Conservation (phyloP, 2,113 vertebrate species). For the Coregonus clupeaformis region DNA sequence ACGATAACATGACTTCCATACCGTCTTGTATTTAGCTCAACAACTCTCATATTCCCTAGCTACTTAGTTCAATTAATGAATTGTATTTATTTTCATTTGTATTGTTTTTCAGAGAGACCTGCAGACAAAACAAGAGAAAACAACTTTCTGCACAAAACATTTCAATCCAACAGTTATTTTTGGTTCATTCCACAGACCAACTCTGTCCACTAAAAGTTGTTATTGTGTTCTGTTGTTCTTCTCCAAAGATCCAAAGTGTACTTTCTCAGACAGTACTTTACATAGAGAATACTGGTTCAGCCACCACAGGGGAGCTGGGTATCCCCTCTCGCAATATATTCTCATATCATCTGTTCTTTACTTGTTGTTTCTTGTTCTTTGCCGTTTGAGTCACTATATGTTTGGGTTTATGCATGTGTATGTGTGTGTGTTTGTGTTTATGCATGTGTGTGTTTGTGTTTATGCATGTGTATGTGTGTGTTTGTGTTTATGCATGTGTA, state of each 20-base stretch:
- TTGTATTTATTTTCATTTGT: no score
- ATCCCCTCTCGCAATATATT: conserved; percentile 32
- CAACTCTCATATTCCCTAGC: no score
- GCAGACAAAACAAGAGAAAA: no score
- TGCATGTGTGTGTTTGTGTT: neutral
- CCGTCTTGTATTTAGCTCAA: no score
- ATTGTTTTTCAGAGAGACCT: no score
- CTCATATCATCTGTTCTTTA: conserved; percentile 41
- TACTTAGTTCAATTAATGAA: no score
- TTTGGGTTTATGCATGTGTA: neutral
- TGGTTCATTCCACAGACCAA: neutral
- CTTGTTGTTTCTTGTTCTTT: neutral
- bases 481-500: neutral
- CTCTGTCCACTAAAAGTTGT: conserved; percentile 5
- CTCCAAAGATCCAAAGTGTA: conserved; percentile 4
- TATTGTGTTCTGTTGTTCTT: conserved; percentile 15
- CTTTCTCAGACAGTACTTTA: conserved; percentile 1
- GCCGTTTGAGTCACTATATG: neutral
- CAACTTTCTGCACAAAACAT: no score
- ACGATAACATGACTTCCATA: neutral
- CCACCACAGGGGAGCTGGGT: conserved; percentile 16
- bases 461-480: neutral
- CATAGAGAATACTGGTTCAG: conserved; percentile 1
- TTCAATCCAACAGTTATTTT: no score
- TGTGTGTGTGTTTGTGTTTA: conserved; percentile 15